Percentiles rank a stretch among this genome's conserved stretches.
Evolutionary conservation across 1,140 invertebrate genomes (phyloP).

Genomic region (Apis laboriosa): DNA sequence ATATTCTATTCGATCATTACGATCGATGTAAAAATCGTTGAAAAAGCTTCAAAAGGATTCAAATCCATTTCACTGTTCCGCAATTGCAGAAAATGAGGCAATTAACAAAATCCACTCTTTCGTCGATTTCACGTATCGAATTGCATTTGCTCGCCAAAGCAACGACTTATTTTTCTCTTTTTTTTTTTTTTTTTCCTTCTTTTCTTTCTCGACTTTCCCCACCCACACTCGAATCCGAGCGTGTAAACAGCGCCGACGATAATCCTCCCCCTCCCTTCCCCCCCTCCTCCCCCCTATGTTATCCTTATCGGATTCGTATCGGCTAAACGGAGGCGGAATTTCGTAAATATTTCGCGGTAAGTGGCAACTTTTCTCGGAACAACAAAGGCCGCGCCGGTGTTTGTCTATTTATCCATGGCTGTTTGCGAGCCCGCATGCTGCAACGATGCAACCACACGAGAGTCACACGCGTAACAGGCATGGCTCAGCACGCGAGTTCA

Average conservation of each 20-base stretch:
- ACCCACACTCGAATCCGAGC: too few species aligned
- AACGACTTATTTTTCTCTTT: too few species aligned
- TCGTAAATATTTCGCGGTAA: conserved; percentile 32
- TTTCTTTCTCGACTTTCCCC: too few species aligned
- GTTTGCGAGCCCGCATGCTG: conserved; percentile 46
- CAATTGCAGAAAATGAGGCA: too few species aligned
- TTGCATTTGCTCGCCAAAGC: too few species aligned
- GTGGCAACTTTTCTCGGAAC: conserved; percentile 31
- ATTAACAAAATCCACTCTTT: too few species aligned
- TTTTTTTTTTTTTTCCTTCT: too few species aligned
- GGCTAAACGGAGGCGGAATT: not conserved
- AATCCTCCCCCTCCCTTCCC: not conserved
- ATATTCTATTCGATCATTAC: too few species aligned
- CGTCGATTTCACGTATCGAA: too few species aligned
- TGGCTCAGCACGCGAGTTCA: not conserved
- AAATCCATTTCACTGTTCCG: too few species aligned
- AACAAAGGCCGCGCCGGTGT: conserved; percentile 12
- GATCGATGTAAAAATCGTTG: too few species aligned
- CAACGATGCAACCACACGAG: conserved; percentile 11
- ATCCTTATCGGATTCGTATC: conserved; percentile 24
- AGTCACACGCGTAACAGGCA: not conserved
- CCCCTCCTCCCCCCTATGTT: not conserved
- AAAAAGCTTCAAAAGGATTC: too few species aligned
- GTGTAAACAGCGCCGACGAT: not conserved
- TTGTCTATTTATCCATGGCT: conserved; percentile 34